Evolutionary conservation across 2,888 invertebrate species (phyloP).

Genomic region (Cheilosia variabilis): DNA sequence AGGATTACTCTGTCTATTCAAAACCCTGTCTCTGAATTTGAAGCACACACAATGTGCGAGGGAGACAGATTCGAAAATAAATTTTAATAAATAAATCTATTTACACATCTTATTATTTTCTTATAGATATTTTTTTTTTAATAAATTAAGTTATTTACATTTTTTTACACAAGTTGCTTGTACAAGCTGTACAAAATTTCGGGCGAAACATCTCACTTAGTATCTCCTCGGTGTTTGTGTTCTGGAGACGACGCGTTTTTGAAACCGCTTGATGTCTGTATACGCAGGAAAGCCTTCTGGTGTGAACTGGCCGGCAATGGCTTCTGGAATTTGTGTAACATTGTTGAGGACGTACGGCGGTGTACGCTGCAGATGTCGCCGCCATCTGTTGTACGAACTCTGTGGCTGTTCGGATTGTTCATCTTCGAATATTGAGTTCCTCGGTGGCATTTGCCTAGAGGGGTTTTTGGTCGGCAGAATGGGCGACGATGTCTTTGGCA

Average conservation of each 20-base stretch:
- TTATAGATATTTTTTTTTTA: background rate
- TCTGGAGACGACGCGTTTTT: background rate
- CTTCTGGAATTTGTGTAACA: conserved; percentile 80
- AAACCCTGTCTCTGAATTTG: background rate
- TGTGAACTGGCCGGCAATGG: conserved; percentile 81
- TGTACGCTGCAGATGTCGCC: conserved; percentile 78
- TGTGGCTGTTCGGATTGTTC: background rate
- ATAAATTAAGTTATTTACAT: conserved; percentile 12
- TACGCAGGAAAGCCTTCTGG: conserved; percentile 80
- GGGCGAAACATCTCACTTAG: background rate
- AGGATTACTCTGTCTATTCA: background rate
- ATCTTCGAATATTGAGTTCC: conserved; percentile 43
- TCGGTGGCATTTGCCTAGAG: conserved; percentile 79
- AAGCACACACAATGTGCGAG: background rate
- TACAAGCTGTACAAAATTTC: conserved; percentile 6
- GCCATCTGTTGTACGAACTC: conserved; percentile 79
- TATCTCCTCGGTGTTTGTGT: background rate
- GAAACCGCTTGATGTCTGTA: conserved; percentile 72
- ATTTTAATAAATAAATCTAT: too few species aligned
- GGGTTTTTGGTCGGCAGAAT: conserved; percentile 78
- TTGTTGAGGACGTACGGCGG: conserved; percentile 80
- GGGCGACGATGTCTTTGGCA: conserved; percentile 82
- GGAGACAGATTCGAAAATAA: too few species aligned
- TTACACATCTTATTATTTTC: too few species aligned
- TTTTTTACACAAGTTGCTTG: background rate